Conservation (phyloP, 2,113 vertebrate genomes). For the Poeciliopsis prolifica region DNA sequence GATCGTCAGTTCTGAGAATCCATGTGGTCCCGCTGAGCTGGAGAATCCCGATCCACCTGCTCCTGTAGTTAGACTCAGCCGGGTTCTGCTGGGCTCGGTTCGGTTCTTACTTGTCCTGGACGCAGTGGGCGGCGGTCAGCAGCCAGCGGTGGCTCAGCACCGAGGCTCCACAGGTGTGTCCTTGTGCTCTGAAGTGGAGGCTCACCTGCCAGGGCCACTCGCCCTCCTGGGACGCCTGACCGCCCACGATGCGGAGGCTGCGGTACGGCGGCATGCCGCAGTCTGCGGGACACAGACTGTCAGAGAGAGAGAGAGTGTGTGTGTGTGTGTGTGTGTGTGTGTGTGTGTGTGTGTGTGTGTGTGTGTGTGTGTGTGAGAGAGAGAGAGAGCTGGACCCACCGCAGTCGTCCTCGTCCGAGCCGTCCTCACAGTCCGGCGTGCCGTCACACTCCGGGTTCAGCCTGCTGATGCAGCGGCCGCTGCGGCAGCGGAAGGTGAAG, state of each 20-base stretch:
- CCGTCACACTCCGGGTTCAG: conserved; percentile 89
- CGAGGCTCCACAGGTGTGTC: conserved; percentile 74
- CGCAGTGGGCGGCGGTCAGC: conserved; percentile 79
- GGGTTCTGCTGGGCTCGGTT: no score
- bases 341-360: no score
- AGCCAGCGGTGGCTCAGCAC: conserved; percentile 73
- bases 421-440: conserved; percentile 84
- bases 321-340: no score
- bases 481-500: conserved; percentile 83
- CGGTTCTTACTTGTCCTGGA: conserved; percentile 62
- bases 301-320: background rate
- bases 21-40: background rate
- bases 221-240: conserved; percentile 54
- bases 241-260: conserved; percentile 74
- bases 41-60: no score
- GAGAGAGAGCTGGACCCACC: conserved; percentile 43
- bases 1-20: background rate
- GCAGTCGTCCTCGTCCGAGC: conserved; percentile 87
- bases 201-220: conserved; percentile 83
- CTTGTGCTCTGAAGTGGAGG: conserved; percentile 57
- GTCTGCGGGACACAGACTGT: conserved; percentile 44
- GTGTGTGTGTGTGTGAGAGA: background rate
- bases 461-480: conserved; percentile 84
- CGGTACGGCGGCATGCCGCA: conserved; percentile 67
- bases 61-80: no score